Evolutionary conservation across 2,113 vertebrate species (phyloP).

Genomic region (Condylura cristata): DNA sequence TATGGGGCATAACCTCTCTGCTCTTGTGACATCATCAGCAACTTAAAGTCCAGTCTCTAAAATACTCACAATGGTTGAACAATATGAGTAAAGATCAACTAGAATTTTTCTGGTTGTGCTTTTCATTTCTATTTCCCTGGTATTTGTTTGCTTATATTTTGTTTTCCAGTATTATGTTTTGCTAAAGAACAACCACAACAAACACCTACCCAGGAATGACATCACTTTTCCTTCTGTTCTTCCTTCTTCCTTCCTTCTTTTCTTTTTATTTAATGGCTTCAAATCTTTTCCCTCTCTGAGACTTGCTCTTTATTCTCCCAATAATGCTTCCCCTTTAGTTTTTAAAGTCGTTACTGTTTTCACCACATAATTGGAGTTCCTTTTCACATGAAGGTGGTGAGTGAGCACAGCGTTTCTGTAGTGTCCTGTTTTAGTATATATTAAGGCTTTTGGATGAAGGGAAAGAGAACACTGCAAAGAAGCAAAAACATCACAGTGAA

Average conservation of each 20-base stretch:
- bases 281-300: background rate
- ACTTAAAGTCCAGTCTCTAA: background rate
- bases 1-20: background rate
- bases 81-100: background rate
- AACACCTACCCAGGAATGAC: background rate
- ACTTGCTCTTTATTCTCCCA: background rate
- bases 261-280: background rate
- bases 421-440: background rate
- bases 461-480: background rate
- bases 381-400: background rate
- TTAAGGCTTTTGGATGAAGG: background rate
- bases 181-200: background rate
- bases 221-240: background rate
- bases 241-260: background rate
- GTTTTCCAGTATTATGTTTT: background rate
- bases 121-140: background rate
- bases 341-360: background rate
- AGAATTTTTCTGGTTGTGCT: background rate
- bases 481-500: constrained; percentile 16
- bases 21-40: too few species aligned
- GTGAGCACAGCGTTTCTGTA: background rate
- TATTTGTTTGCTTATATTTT: background rate
- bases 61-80: background rate
- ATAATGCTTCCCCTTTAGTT: background rate
- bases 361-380: background rate